Evolutionary conservation across 2,113 vertebrate species (phyloP).

Genomic region (Dunckerocampus dactyliophorus): DNA sequence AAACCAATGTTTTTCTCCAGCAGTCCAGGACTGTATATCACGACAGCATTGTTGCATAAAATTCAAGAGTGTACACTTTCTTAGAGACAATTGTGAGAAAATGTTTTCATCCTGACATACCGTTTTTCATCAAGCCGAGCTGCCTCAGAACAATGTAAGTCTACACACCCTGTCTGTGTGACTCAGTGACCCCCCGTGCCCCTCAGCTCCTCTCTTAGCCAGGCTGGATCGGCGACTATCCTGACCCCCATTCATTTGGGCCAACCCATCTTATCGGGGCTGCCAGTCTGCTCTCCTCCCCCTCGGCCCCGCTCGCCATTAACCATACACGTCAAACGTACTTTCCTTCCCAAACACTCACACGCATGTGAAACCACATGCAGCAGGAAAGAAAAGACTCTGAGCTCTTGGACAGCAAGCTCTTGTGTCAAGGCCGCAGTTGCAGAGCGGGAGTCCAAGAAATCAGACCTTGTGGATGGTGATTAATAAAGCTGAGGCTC

Average conservation of each 20-base stretch:
- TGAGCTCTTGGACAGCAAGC: slow-evolving; percentile 18
- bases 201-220: slow-evolving; percentile 30
- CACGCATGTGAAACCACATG: slow-evolving; percentile 43
- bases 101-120: slow-evolving; percentile 38
- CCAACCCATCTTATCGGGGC: slow-evolving; percentile 69
- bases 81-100: slow-evolving; percentile 69
- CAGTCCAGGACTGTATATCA: neutral
- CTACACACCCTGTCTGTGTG: slow-evolving; percentile 67
- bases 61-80: slow-evolving; percentile 42
- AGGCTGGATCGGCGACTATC: slow-evolving; percentile 32
- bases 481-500: slow-evolving; percentile 62
- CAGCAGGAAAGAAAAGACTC: slow-evolving; percentile 45
- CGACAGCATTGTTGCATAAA: slow-evolving; percentile 4
- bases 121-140: slow-evolving; percentile 29
- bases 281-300: slow-evolving; percentile 32
- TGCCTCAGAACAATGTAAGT: slow-evolving; percentile 63
- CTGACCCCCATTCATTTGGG: slow-evolving; percentile 71
- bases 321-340: slow-evolving; percentile 30
- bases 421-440: slow-evolving; percentile 49
- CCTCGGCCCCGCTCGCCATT: slow-evolving; percentile 10
- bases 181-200: slow-evolving; percentile 53
- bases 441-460: slow-evolving; percentile 48
- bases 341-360: slow-evolving; percentile 33
- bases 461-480: slow-evolving; percentile 57
- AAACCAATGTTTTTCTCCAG: neutral